A percentile compares a stretch with the other conserved stretches of the same genome.
phyloP scores from a whole-genome alignment of 35 echinoderm and acorn worm species.

The Strongylocentrotus purpuratus region DNA sequence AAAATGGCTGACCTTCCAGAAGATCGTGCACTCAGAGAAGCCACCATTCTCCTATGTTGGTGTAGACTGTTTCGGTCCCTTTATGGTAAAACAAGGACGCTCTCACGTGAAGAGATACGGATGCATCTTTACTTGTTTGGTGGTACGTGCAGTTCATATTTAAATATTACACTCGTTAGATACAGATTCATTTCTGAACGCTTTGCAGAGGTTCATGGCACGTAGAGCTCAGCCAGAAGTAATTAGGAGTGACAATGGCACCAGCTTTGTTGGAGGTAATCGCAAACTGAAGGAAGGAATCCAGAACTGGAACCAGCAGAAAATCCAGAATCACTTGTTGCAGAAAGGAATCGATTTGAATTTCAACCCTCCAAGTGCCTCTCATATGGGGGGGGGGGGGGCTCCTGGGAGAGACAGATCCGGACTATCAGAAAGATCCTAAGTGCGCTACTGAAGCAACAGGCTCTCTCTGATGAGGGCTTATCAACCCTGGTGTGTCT shows the following conservation, averaged over 20 bases:
- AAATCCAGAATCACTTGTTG: neutral
- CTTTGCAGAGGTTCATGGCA: neutral
- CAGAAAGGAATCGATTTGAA: slow-evolving; percentile 53
- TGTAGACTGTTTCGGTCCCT: neutral
- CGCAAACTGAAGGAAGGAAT: neutral
- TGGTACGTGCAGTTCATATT: neutral
- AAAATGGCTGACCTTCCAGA: neutral
- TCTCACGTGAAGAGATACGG: neutral
- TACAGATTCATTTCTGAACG: neutral
- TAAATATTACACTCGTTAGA: neutral
- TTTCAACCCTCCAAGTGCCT: slow-evolving; percentile 58
- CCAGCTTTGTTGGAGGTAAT: neutral
- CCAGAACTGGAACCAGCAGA: neutral
- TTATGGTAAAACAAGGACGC: neutral
- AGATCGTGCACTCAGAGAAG: neutral
- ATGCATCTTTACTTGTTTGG: neutral
- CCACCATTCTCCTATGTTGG: neutral
- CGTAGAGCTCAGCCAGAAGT: neutral
- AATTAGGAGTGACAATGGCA: neutral
- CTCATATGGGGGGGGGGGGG: slow-evolving; percentile 44
- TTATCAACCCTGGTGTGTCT: slow-evolving; percentile 61
- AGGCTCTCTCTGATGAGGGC: slow-evolving; percentile 63
- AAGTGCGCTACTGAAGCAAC: slow-evolving; percentile 50
- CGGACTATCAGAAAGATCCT: slow-evolving; percentile 49
- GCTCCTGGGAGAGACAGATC: slow-evolving; percentile 68